Conservation (phyloP, 2,888 invertebrate species). For the Perithous albicinctus region DNA sequence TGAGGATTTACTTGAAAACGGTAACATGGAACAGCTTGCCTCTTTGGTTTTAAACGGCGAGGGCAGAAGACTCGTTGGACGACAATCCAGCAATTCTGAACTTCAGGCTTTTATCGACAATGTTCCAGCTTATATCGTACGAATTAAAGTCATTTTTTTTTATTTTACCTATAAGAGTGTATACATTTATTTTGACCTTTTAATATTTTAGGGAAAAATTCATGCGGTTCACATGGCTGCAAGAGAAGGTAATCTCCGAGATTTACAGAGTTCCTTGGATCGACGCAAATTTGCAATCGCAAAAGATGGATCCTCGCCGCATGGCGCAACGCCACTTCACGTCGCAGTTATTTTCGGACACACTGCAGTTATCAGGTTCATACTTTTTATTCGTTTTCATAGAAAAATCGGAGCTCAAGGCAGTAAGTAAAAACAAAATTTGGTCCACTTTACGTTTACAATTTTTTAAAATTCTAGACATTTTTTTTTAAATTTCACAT, state of each 20-base stretch:
- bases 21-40: slow-evolving; percentile 96
- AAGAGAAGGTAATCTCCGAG: slow-evolving; percentile 92
- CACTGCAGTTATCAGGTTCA: slow-evolving; percentile 86
- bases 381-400: too few relatives aligned
- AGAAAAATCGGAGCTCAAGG: too few relatives aligned
- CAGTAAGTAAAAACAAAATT: too few relatives aligned
- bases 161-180: background rate
- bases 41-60: slow-evolving; percentile 95
- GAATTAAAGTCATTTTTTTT: background rate
- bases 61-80: slow-evolving; percentile 91
- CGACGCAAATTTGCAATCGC: slow-evolving; percentile 96
- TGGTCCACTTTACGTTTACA: too few relatives aligned
- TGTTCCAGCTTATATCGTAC: slow-evolving; percentile 94
- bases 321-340: slow-evolving; percentile 94
- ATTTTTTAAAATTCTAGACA: too few relatives aligned
- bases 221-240: slow-evolving; percentile 95
- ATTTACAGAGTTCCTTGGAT: slow-evolving; percentile 94
- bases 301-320: slow-evolving; percentile 92
- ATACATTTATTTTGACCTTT: slow-evolving; percentile 3
- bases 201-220: slow-evolving; percentile 91
- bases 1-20: slow-evolving; percentile 88
- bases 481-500: background rate
- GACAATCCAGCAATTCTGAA: slow-evolving; percentile 90
- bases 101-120: slow-evolving; percentile 95
- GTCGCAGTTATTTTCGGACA: slow-evolving; percentile 94